phyloP scores from a whole-genome alignment of 64 coral and sea anemone genomes.

The Astreopora myriophthalma region DNA sequence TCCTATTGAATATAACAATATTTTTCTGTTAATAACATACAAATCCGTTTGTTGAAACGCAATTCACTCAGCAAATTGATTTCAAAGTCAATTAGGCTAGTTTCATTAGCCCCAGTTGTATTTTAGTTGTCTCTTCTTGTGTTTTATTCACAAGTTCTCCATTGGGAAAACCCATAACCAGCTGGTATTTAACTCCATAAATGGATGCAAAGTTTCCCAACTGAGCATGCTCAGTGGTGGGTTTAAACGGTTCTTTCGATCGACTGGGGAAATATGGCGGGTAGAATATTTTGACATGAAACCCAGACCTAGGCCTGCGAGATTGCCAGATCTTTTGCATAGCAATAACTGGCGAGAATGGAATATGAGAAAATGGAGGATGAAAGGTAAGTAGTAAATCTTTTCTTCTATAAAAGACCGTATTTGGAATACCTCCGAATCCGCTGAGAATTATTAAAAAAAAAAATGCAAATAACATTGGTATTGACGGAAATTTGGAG shows the following conservation, averaged over 20 bases:
- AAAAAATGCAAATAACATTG: slow-evolving; percentile 17
- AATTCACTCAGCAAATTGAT: neutral
- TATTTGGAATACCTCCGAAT: neutral
- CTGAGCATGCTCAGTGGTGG: slow-evolving; percentile 33
- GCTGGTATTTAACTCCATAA: slow-evolving; percentile 38
- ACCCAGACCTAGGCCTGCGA: slow-evolving; percentile 10
- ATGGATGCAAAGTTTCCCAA: neutral
- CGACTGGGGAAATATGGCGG: slow-evolving; percentile 46
- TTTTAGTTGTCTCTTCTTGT: slow-evolving; percentile 7
- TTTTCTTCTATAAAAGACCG: neutral
- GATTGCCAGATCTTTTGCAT: slow-evolving; percentile 12
- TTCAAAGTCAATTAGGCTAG: neutral
- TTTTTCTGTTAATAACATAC: neutral
- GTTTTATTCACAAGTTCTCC: slow-evolving; percentile 36
- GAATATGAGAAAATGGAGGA: slow-evolving; percentile 79
- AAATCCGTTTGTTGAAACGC: neutral
- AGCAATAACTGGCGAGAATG: slow-evolving; percentile 57
- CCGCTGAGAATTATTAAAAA: neutral
- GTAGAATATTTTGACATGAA: slow-evolving; percentile 21
- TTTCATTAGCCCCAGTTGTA: neutral
- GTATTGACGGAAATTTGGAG: neutral
- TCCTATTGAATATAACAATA: neutral
- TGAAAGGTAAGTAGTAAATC: slow-evolving; percentile 31
- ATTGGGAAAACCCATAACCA: slow-evolving; percentile 44
- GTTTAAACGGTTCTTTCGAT: slow-evolving; percentile 14